Evolutionary conservation across 2,113 vertebrate genomes (phyloP), one percentile per base, ranked within the genome.

Genomic region (Danionella cerebrum): DNA sequence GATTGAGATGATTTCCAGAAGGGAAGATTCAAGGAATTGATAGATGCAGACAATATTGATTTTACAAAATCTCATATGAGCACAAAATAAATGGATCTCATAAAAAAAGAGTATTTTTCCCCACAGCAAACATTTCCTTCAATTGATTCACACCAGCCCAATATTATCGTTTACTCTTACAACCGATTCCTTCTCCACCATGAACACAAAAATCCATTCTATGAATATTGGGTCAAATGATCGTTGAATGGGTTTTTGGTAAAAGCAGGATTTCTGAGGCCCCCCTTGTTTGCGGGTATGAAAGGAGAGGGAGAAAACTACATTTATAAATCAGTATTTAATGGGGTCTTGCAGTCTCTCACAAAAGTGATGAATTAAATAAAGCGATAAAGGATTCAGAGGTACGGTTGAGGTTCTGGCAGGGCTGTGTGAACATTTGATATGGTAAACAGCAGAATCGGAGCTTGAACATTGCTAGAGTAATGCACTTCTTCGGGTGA

Each of bases 21-120:
- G 55, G 13, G 55, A 82, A 79, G 75, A 86, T 86, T 85, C 83
- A 84, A 76, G 48, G 74, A 67, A 53, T 65, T 79, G 74, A 84
- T 82, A 73, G 64, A n/a, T 33, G 29, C 3, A n/a, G n/a, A n/a
- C n/a, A n/a, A n/a, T n/a, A n/a, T n/a, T n/a, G n/a, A n/a, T n/a
- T n/a, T n/a, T n/a, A n/a, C n/a, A n/a, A n/a, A n/a, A n/a, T n/a
- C n/a, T n/a, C n/a, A n/a, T n/a, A n/a, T n/a, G n/a, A n/a, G n/a
- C n/a, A n/a, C n/a, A n/a, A n/a, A n/a, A n/a, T n/a, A n/a, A n/a
- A n/a, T n/a, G n/a, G n/a, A n/a, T n/a, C n/a, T n/a, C n/a, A n/a
- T n/a, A n/a, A n/a, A n/a, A n/a, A n/a, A n/a, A n/a, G n/a, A n/a
- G n/a, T n/a, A n/a, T n/a, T n/a, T n/a, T n/a, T n/a, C n/a, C n/a